Evolutionary conservation across 2,797 vertebrate genomes (phyloP).

Genomic region (Rousettus madagascariensis): DNA sequence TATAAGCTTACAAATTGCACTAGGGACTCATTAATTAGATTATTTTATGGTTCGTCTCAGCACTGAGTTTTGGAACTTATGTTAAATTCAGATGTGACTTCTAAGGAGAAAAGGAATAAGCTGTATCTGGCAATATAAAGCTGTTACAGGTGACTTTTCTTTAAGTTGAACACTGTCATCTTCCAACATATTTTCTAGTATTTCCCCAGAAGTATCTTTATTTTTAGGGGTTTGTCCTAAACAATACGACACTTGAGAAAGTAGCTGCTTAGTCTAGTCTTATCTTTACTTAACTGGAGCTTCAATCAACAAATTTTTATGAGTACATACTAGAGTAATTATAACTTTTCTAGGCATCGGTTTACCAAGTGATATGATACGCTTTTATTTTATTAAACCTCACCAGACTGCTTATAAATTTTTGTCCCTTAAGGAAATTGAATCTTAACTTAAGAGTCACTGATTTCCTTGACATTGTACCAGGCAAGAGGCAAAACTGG

Average conservation of each 20-base stretch:
- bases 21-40: not conserved
- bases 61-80: not conserved
- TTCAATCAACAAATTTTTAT: not conserved
- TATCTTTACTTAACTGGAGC: not conserved
- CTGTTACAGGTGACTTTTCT: not conserved
- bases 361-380: not conserved
- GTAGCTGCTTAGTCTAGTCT: not conserved
- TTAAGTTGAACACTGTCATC: slow-evolving; percentile 2
- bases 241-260: slow-evolving; percentile 20
- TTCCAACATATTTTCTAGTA: slow-evolving; percentile 11
- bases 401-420: not conserved
- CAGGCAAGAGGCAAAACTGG: not conserved
- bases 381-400: slow-evolving; percentile 7
- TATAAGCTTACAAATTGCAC: not conserved
- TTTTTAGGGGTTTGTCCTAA: not conserved
- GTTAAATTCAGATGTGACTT: slow-evolving; percentile 27
- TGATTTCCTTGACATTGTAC: not conserved
- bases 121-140: slow-evolving; percentile 1
- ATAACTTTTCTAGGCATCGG: not conserved
- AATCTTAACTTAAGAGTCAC: not conserved
- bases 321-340: not conserved
- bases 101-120: not conserved
- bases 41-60: slow-evolving; percentile 12
- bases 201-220: not conserved
- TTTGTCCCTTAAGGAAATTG: not conserved